Base-by-base conservation (phyloP, 2,888 invertebrate species). In the Timema cristinae region DNA sequence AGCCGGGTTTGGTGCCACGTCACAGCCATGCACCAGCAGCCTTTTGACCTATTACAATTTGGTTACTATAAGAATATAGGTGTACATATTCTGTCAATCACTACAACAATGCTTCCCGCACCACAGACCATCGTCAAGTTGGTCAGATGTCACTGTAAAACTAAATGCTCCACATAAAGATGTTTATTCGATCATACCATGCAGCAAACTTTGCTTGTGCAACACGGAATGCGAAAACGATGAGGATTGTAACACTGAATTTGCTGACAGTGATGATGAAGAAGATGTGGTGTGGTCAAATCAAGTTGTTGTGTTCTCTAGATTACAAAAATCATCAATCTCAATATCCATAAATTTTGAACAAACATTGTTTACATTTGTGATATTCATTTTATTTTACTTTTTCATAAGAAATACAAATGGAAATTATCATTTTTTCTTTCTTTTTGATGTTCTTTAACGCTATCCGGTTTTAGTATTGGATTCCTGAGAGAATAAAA, bases 121-220 rank as follows among this genome's bases (percentile, higher is more conserved):
- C 59, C 59, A 59, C 13, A 59, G 59, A n/a, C 6, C 59, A 59
- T n/a, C n/a, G n/a, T n/a, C n/a, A n/a, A n/a, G n/a, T n/a, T 59
- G 59, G 13, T 59, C 59, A 59, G 13, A 59, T 59, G 15, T n/a
- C 59, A 59, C 8, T 59, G 59, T 32, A 59, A 59, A n/a, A n/a
- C n/a, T n/a, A n/a, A n/a, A n/a, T n/a, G n/a, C n/a, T n/a, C n/a
- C n/a, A n/a, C n/a, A n/a, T 32, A 59, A 16, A 59, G 13, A 59
- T 59, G n/a, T 59, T 59, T n/a, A 59, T n/a, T 0, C 59, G 8
- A 59, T 13, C 15, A 15, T 59, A 59, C 59, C 56, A 10, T 56
- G 56, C 56, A 56, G 56, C 6, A 7, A 56, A 15, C 56, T 59
- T 8, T 59, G 59, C 59, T 9, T 59, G n/a, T 59, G 59, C 59